Evolutionary conservation across 2,113 vertebrate genomes (phyloP).

Genomic region (Oreochromis tanganicae): DNA sequence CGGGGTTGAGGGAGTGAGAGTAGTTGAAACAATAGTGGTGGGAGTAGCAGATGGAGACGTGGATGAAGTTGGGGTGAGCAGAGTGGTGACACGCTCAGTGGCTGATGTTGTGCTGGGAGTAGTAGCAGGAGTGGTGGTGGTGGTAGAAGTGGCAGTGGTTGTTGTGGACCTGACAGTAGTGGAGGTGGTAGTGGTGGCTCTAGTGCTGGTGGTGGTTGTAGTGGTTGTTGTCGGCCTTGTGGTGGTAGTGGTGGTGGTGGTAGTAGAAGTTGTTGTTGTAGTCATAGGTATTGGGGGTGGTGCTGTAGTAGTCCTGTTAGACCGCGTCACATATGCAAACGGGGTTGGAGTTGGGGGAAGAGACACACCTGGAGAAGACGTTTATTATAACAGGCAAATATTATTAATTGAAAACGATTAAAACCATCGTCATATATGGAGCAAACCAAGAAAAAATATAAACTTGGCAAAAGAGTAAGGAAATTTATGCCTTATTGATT

Average conservation of each 20-base stretch:
- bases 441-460: background rate
- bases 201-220: constrained; percentile 3
- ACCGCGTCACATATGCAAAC: constrained; percentile 70
- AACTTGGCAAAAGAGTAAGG: background rate
- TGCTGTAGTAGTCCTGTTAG: constrained; percentile 64
- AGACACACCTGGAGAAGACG: constrained; percentile 50
- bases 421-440: background rate
- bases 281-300: constrained; percentile 16
- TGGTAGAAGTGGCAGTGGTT: constrained; percentile 11
- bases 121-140: constrained; percentile 8
- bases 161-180: constrained; percentile 27
- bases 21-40: background rate
- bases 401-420: background rate
- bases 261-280: background rate
- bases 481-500: background rate
- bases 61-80: background rate
- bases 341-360: constrained; percentile 74
- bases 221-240: background rate
- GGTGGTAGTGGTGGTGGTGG: background rate
- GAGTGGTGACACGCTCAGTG: constrained; percentile 25
- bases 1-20: background rate
- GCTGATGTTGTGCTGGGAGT: constrained; percentile 19
- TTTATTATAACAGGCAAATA: background rate
- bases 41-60: background rate
- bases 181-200: constrained; percentile 13